These are phyloP conservation scores for Holocentrus rufus DNA, from an alignment of 2,797 vertebrate genomes.

Conservation along the genomic window DNA sequence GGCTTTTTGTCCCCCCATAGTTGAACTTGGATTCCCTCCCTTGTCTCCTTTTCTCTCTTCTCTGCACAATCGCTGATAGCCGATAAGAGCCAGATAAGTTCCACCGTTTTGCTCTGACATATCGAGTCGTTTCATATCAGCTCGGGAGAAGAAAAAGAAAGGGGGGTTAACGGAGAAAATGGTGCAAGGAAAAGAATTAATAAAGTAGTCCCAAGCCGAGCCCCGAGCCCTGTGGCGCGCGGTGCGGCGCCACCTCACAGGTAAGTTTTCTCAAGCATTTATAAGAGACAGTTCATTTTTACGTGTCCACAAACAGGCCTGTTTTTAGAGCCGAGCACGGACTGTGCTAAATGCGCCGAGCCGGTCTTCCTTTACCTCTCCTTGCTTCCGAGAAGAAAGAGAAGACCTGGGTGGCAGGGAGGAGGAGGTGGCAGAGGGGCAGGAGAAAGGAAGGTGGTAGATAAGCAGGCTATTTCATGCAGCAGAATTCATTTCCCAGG, in stretches of 20 bases:
- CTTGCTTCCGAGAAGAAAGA: slow-evolving; percentile 31
- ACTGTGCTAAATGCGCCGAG: slow-evolving; percentile 22
- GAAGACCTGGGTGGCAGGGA: slow-evolving; percentile 28
- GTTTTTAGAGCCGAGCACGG: slow-evolving; percentile 7
- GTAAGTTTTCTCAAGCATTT: slow-evolving; percentile 61
- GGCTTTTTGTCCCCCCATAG: not conserved
- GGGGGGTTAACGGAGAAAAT: slow-evolving; percentile 53
- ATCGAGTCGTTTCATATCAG: slow-evolving; percentile 36
- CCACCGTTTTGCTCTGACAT: slow-evolving; percentile 27
- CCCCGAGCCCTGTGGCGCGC: slow-evolving; percentile 23
- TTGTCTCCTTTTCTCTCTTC: slow-evolving; percentile 59
- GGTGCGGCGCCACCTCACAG: slow-evolving; percentile 23
- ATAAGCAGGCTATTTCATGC: slow-evolving; percentile 80
- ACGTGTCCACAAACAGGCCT: slow-evolving; percentile 14
- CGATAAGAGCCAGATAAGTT: slow-evolving; percentile 21
- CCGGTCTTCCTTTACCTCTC: slow-evolving; percentile 30
- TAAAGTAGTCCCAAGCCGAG: slow-evolving; percentile 13
- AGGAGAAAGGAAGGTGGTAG: slow-evolving; percentile 59
- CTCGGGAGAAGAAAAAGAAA: slow-evolving; percentile 17
- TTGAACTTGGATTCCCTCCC: slow-evolving; percentile 58
- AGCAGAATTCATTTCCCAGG: slow-evolving; percentile 79
- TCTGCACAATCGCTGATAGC: slow-evolving; percentile 21
- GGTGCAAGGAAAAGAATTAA: slow-evolving; percentile 60
- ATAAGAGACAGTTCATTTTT: slow-evolving; percentile 8
- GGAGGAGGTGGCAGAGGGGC: slow-evolving; percentile 38